Conservation (phyloP, 2,888 invertebrate species). For the Macrophya alboannulata region DNA sequence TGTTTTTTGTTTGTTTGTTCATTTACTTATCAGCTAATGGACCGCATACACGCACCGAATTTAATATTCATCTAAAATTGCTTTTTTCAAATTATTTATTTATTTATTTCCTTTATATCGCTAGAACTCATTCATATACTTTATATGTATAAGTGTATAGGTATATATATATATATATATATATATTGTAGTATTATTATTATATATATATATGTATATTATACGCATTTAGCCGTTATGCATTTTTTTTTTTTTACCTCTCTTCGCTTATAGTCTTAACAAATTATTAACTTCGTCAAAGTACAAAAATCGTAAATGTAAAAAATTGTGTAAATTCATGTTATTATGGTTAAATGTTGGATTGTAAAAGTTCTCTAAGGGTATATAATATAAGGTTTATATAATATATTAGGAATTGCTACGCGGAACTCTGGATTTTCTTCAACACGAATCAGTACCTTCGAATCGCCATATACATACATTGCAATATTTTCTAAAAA, state of each 20-base stretch:
- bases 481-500: no score
- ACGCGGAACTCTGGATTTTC: slow-evolving; percentile 40
- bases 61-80: slow-evolving; percentile 62
- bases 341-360: slow-evolving; percentile 61
- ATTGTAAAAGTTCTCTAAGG: slow-evolving; percentile 60
- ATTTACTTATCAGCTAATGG: slow-evolving; percentile 58
- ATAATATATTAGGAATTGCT: slow-evolving; percentile 32
- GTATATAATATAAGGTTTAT: slow-evolving; percentile 51
- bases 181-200: slow-evolving; percentile 49
- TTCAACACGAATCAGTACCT: not conserved
- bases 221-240: slow-evolving; percentile 60
- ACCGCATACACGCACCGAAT: slow-evolving; percentile 57
- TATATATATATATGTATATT: slow-evolving; percentile 58
- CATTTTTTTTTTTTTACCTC: slow-evolving; percentile 24
- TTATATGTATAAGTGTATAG: slow-evolving; percentile 50
- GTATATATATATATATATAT: slow-evolving; percentile 57
- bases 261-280: slow-evolving; percentile 29
- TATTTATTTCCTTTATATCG: slow-evolving; percentile 34
- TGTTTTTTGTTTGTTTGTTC: no score
- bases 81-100: slow-evolving; percentile 58
- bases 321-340: slow-evolving; percentile 72
- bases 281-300: slow-evolving; percentile 63
- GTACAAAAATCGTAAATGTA: slow-evolving; percentile 73
- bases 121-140: slow-evolving; percentile 54
- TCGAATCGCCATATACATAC: not conserved